These are phyloP conservation scores for Mastomys coucha DNA, from an alignment of 2,113 vertebrate species.

Conservation along the genomic window DNA sequence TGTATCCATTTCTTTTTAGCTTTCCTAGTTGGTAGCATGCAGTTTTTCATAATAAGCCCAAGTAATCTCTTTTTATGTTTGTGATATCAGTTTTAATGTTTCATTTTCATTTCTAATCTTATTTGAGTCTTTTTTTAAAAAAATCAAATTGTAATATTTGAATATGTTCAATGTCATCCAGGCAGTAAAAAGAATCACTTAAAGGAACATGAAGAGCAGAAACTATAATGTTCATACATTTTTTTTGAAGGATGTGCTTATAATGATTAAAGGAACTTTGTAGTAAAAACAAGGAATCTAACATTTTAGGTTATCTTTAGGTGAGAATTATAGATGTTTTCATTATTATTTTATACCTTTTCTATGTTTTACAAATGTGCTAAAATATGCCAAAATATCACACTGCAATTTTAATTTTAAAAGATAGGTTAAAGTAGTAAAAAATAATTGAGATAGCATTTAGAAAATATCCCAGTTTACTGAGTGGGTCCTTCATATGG, in stretches of 20 bases:
- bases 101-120: constrained; percentile 17
- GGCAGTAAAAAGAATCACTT: constrained; percentile 37
- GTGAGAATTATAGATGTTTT: constrained; percentile 43
- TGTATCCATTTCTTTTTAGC: background rate
- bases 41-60: background rate
- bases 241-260: constrained; percentile 2
- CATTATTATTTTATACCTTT: constrained; percentile 36
- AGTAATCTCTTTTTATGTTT: background rate
- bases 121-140: background rate
- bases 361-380: constrained; percentile 15
- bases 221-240: background rate
- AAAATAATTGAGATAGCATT: background rate
- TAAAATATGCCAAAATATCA: constrained; percentile 42
- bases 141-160: constrained; percentile 7
- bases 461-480: constrained; percentile 11
- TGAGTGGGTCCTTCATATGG: constrained; percentile 14
- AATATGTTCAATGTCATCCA: background rate
- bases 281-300: constrained; percentile 16
- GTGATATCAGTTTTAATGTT: background rate
- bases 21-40: background rate
- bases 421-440: constrained; percentile 41
- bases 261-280: background rate
- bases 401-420: constrained; percentile 49
- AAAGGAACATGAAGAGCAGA: background rate
- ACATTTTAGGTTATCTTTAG: constrained; percentile 14